Evolutionary conservation across 23 tunicate species (phyloP).

Genomic region (Phallusia fumigata): DNA sequence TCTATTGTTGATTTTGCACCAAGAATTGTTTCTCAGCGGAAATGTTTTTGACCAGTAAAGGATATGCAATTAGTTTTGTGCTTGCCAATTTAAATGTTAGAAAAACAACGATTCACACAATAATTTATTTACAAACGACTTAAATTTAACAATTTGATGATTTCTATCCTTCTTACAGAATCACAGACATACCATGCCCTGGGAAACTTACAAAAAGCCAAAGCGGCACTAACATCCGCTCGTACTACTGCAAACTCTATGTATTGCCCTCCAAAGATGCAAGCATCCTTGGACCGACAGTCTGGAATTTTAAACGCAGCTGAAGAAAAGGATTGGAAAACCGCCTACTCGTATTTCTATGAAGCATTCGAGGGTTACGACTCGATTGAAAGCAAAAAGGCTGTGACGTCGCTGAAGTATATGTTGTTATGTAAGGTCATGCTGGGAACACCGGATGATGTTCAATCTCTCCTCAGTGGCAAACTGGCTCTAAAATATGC

Average conservation of each 20-base stretch:
- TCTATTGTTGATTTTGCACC: too few relatives aligned
- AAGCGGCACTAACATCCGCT: constrained; percentile 98
- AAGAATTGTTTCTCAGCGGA: too few relatives aligned
- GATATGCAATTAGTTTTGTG: too few relatives aligned
- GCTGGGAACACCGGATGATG: constrained; percentile 84
- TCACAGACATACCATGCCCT: constrained; percentile 95
- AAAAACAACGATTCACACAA: too few relatives aligned
- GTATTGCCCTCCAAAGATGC: constrained; percentile 99
- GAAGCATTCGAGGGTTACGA: constrained; percentile 99
- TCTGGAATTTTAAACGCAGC: constrained; percentile 99
- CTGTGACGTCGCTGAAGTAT: constrained; percentile 85
- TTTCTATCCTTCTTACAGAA: too few relatives aligned
- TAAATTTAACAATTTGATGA: too few relatives aligned
- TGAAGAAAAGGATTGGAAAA: constrained; percentile 98
- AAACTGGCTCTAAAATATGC: constrained; percentile 94
- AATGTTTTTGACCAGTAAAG: too few relatives aligned
- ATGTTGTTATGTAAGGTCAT: constrained; percentile 89
- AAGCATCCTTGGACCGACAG: constrained; percentile 95
- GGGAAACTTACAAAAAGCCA: constrained; percentile 97
- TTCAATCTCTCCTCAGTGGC: constrained; percentile 83
- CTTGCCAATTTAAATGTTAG: too few relatives aligned
- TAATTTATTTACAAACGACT: too few relatives aligned
- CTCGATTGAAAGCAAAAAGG: constrained; percentile 95
- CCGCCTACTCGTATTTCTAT: constrained; percentile 98
- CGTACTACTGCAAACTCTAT: constrained; percentile 98